phyloP scores from a whole-genome alignment of 2,113 vertebrate genomes.

The Leucopsar rothschildi region DNA sequence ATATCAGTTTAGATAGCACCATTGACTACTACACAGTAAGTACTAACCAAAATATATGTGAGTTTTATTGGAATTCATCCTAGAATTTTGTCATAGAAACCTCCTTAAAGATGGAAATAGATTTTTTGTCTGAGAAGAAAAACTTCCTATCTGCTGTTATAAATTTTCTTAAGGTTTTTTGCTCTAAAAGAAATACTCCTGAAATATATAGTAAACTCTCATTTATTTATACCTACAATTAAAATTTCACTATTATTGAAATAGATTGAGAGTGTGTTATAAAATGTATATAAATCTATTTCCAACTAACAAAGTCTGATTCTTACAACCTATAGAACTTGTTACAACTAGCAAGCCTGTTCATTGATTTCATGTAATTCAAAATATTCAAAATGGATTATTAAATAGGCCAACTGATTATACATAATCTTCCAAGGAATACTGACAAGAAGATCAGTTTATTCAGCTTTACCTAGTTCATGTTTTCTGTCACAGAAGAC shows the following conservation, averaged over 20 bases:
- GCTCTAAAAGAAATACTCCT: background rate
- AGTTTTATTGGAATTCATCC: background rate
- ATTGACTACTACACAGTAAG: background rate
- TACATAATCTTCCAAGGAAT: background rate
- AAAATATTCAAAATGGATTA: background rate
- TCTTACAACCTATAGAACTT: background rate
- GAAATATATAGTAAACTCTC: background rate
- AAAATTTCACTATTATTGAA: background rate
- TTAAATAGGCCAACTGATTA: background rate
- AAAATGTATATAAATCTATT: background rate
- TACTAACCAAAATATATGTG: background rate
- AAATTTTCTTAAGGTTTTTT: background rate
- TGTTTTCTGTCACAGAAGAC: background rate
- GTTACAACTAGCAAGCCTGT: background rate
- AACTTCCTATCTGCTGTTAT: background rate
- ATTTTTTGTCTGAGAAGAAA: background rate
- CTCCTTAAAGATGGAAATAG: background rate
- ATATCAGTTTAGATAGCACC: background rate
- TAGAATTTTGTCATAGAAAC: background rate
- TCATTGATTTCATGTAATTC: background rate
- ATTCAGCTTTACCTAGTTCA: background rate
- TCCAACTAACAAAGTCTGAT: background rate
- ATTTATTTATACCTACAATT: background rate
- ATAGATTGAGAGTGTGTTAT: background rate
- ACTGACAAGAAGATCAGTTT: background rate